Evolutionary conservation across 92 coral and sea anemone species (phyloP).

Genomic region (Pocillopora meandrina): DNA sequence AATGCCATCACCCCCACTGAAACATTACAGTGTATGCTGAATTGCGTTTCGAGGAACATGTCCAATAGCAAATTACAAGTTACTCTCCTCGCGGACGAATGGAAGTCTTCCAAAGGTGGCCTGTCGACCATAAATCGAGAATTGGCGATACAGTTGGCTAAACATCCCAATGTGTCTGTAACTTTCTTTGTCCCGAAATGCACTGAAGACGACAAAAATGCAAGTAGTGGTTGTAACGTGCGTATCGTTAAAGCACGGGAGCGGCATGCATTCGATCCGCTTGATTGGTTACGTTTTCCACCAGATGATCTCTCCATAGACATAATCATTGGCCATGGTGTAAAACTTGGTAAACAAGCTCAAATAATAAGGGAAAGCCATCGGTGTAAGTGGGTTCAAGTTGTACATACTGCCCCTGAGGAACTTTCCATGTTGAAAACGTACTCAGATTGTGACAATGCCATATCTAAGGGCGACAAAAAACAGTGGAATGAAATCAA

Average conservation of each 20-base stretch:
- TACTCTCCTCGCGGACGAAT: too few relatives aligned
- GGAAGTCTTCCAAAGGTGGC: not conserved
- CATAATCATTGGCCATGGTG: conserved; percentile 23
- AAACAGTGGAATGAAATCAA: conserved; percentile 21
- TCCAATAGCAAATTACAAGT: too few relatives aligned
- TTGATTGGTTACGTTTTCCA: not conserved
- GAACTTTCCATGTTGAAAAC: conserved; percentile 25
- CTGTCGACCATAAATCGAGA: conserved; percentile 4
- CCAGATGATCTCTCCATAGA: conserved; percentile 9
- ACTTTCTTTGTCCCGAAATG: not conserved
- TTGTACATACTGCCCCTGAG: conserved; percentile 20
- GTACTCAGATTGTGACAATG: not conserved
- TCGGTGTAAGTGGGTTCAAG: not conserved
- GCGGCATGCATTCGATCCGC: not conserved
- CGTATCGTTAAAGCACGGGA: not conserved
- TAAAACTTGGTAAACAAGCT: conserved; percentile 20
- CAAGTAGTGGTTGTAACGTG: not conserved
- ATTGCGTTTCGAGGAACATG: too few relatives aligned
- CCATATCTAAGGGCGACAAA: not conserved
- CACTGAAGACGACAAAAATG: not conserved
- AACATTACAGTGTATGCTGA: too few relatives aligned
- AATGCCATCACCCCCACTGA: too few relatives aligned
- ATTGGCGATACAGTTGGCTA: not conserved
- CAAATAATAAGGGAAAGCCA: not conserved
- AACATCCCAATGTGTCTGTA: not conserved